phyloP scores from a whole-genome alignment of 2,113 vertebrate species.

The human (Homo sapiens) region GRCh38 chr6:148211501-148212000 shows the following conservation, averaged over 20 bases:
- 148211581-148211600: background rate
- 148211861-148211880: background rate
- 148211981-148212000: constrained; percentile 9
- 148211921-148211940: background rate
- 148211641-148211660: background rate
- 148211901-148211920: background rate
- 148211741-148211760: background rate
- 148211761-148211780: fast-evolving
- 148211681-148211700: background rate
- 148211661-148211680: background rate
- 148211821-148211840: background rate
- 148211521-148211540: too few species aligned
- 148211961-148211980: background rate
- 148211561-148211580: too few species aligned
- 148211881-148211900: background rate
- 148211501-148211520: too few species aligned
- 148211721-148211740: background rate
- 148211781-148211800: fast-evolving
- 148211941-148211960: background rate
- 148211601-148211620: background rate
- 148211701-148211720: background rate
- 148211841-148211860: background rate
- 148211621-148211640: background rate
- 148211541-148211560: too few species aligned
- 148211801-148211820: background rate